Evolutionary conservation across 2,888 invertebrate species (phyloP).

Genomic region (Odontomyia ornata): DNA sequence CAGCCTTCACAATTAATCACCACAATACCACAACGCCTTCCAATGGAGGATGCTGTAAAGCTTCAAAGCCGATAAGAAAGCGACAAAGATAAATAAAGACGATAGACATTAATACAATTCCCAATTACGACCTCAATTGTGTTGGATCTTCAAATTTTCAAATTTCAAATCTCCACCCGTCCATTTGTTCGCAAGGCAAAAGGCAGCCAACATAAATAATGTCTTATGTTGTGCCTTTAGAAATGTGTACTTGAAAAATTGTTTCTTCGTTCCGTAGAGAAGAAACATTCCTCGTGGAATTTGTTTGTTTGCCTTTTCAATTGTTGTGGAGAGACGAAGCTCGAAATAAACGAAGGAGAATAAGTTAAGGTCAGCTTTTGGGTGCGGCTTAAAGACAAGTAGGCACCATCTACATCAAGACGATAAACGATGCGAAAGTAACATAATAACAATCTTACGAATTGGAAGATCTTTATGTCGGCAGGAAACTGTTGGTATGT

Average conservation of each 20-base stretch:
- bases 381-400: slow-evolving; percentile 8
- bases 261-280: slow-evolving; percentile 21
- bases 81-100: not conserved
- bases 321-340: not conserved
- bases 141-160: slow-evolving; percentile 25
- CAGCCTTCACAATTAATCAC: not conserved
- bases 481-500: no score
- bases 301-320: slow-evolving; percentile 26
- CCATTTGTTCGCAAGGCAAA: not conserved
- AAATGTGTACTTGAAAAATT: slow-evolving; percentile 27
- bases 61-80: not conserved
- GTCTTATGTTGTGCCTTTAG: slow-evolving; percentile 15
- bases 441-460: not conserved
- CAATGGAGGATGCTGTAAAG: not conserved
- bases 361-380: slow-evolving; percentile 32
- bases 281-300: not conserved
- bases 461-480: not conserved
- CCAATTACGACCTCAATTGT: slow-evolving; percentile 18
- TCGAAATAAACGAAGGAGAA: not conserved
- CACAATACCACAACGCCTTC: not conserved
- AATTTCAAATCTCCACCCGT: not conserved
- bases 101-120: not conserved
- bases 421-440: slow-evolving; percentile 18
- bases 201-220: slow-evolving; percentile 16
- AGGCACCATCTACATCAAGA: not conserved